Percentiles rank a stretch among this genome's conserved stretches.
Evolutionary conservation across 30 jellyfish, hydroid and myxozoan species (phyloP).

Genomic region (Chironex yamaguchii): DNA sequence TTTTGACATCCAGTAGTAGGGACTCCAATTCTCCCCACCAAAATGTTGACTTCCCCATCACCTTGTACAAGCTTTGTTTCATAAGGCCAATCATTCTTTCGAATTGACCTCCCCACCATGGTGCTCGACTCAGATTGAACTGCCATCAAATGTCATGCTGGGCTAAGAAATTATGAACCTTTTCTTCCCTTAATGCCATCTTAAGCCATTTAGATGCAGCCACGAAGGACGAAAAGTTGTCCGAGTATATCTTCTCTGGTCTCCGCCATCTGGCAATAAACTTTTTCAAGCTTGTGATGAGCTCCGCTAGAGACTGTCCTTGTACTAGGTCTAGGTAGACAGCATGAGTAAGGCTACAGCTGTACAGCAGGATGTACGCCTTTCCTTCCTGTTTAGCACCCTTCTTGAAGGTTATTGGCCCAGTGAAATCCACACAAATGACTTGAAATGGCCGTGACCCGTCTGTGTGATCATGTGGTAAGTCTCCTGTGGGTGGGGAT

Average conservation of each 20-base stretch:
- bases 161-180: slow-evolving; percentile 58
- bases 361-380: slow-evolving; percentile 73
- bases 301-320: slow-evolving; percentile 47
- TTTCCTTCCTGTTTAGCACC: slow-evolving; percentile 34
- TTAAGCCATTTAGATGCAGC: slow-evolving; percentile 75
- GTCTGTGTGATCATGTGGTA: slow-evolving; percentile 64
- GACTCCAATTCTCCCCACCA: too few relatives aligned
- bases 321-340: slow-evolving; percentile 58
- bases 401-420: slow-evolving; percentile 43
- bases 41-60: slow-evolving; percentile 60
- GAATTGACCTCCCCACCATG: slow-evolving; percentile 91
- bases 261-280: slow-evolving; percentile 71
- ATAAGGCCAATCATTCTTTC: slow-evolving; percentile 77
- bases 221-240: slow-evolving; percentile 57
- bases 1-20: too few relatives aligned
- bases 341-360: slow-evolving; percentile 82
- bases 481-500: slow-evolving; percentile 60
- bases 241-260: slow-evolving; percentile 75
- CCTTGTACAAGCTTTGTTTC: slow-evolving; percentile 69
- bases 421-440: slow-evolving; percentile 70
- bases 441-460: slow-evolving; percentile 68
- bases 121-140: slow-evolving; percentile 80
- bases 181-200: slow-evolving; percentile 25
- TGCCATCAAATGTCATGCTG: slow-evolving; percentile 49
- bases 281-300: slow-evolving; percentile 61